A percentile compares a stretch with the other conserved stretches of the same genome.
Conservation (phyloP, 53 echinoderm and acorn worm species). For the Patiria pectinifera region DNA sequence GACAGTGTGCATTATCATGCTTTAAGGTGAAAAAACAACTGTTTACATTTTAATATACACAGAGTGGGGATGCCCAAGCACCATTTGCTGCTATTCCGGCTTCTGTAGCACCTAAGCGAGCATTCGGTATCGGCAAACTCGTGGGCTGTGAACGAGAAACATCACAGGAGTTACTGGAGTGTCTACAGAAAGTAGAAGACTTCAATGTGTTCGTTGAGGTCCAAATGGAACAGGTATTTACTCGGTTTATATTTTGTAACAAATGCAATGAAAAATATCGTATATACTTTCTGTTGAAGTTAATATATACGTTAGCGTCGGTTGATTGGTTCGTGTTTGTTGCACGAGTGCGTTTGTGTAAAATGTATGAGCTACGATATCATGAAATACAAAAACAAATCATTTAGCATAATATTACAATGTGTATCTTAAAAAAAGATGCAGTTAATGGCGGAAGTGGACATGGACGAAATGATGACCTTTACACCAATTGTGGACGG, state of each 20-base stretch:
- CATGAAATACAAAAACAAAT: too few species aligned
- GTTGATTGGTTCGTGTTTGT: not conserved
- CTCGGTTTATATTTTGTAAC: too few species aligned
- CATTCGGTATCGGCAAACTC: conserved; percentile 43
- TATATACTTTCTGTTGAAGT: too few species aligned
- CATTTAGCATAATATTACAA: too few species aligned
- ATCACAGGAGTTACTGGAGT: conserved; percentile 36
- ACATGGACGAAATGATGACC: not conserved
- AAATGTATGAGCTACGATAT: too few species aligned
- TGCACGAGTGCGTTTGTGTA: too few species aligned
- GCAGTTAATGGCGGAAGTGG: too few species aligned
- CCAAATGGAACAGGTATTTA: not conserved
- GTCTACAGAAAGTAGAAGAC: conserved; percentile 36
- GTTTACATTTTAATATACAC: not conserved
- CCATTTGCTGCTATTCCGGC: not conserved
- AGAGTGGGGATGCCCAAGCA: conserved; percentile 11
- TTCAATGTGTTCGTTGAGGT: not conserved
- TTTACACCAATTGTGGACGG: conserved; percentile 39
- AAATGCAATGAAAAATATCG: too few species aligned
- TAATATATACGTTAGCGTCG: not conserved
- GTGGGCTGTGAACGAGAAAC: conserved; percentile 49
- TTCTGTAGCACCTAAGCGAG: not conserved
- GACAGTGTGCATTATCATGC: too few species aligned
- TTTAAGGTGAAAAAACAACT: too few species aligned
- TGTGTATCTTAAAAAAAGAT: too few species aligned